phyloP scores from a whole-genome alignment of 2,888 invertebrate genomes.

The Hyalella azteca region DNA sequence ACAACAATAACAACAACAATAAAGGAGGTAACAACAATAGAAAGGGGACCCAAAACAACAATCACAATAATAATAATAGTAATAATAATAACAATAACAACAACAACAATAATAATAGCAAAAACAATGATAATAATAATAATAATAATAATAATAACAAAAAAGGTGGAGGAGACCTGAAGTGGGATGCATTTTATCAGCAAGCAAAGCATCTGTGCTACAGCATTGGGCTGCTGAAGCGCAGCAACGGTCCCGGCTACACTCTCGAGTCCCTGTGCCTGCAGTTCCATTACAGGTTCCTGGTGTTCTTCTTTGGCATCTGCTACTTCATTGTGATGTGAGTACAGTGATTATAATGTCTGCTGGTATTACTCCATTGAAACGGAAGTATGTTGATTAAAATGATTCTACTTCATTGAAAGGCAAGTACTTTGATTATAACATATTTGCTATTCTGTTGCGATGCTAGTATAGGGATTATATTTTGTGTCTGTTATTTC shows the following conservation, averaged over 20 bases:
- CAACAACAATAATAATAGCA: not conserved
- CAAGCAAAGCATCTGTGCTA: not conserved
- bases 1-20: not conserved
- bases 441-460: too few species aligned
- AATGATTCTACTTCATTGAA: too few species aligned
- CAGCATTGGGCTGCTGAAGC: not conserved
- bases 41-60: not conserved
- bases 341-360: too few species aligned
- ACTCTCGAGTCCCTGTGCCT: constrained; percentile 7
- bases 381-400: too few species aligned
- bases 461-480: too few species aligned
- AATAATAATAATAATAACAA: not conserved
- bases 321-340: constrained; percentile 5
- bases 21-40: not conserved
- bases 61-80: not conserved
- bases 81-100: not conserved
- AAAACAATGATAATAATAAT: not conserved
- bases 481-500: too few species aligned
- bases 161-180: not conserved
- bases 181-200: not conserved
- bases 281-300: constrained; percentile 5
- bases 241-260: constrained; percentile 13
- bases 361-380: too few species aligned
- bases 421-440: too few species aligned
- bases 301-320: not conserved